These are phyloP conservation scores for Leptinotarsa lineolata DNA, from an alignment of 1,140 invertebrate genomes.

Conservation along the genomic window DNA sequence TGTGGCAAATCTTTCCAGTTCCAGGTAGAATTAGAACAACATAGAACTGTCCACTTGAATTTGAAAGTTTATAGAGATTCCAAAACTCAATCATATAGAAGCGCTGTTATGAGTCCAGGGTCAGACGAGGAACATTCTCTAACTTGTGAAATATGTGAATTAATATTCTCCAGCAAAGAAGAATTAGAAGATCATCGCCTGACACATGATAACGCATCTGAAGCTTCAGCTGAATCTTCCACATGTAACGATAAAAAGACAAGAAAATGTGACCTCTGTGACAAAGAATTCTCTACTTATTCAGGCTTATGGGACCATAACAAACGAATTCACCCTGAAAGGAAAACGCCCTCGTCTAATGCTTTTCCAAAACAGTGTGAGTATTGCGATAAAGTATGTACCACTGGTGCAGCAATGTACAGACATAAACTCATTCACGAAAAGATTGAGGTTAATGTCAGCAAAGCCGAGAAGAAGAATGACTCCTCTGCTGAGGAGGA, in stretches of 20 bases:
- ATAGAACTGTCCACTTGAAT: slow-evolving; percentile 68
- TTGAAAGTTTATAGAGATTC: slow-evolving; percentile 63
- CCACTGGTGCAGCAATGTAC: slow-evolving; percentile 40
- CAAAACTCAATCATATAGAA: slow-evolving; percentile 47
- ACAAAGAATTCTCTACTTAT: slow-evolving; percentile 41
- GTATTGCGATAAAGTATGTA: slow-evolving; percentile 46
- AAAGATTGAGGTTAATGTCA: slow-evolving; percentile 29
- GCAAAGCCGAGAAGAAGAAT: slow-evolving; percentile 7
- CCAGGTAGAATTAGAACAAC: slow-evolving; percentile 64
- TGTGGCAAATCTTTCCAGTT: slow-evolving; percentile 66
- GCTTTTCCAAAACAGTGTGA: slow-evolving; percentile 47
- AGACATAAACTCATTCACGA: slow-evolving; percentile 49
- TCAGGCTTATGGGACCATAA: slow-evolving; percentile 47
- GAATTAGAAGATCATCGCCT: slow-evolving; percentile 44
- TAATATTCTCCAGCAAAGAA: slow-evolving; percentile 41
- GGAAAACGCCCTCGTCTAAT: slow-evolving; percentile 20
- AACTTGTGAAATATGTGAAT: slow-evolving; percentile 47
- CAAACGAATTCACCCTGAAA: slow-evolving; percentile 40
- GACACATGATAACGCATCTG: slow-evolving; percentile 27
- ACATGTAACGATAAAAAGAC: slow-evolving; percentile 27
- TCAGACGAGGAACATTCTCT: slow-evolving; percentile 29
- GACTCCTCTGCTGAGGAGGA: slow-evolving; percentile 39
- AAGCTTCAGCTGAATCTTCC: slow-evolving; percentile 14
- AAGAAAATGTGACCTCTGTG: slow-evolving; percentile 41
- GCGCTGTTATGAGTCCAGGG: slow-evolving; percentile 44